Base-by-base conservation (phyloP, 2,888 invertebrate genomes). In the Agrilus mali region DNA sequence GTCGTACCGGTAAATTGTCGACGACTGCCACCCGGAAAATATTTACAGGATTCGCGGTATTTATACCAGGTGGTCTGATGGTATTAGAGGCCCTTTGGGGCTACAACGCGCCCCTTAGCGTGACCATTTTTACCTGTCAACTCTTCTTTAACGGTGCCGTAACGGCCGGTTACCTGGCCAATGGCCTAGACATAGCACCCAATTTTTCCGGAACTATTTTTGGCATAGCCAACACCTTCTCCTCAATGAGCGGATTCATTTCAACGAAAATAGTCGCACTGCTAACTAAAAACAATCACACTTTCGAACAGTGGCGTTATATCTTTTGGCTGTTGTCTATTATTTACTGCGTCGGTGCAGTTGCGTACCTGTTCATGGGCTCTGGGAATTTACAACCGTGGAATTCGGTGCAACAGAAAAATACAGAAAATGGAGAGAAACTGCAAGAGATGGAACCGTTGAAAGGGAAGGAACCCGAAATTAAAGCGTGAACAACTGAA, bases 131-230 rank as follows among this genome's bases (percentile, higher is more conserved):
- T 65, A 87, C 87, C 0, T 61, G 77, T 33, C 84, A 87, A 0
- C 67, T 89, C 17, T 87, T 87, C 50, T 76, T 87, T 56, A 88
- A 88, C 64, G 90, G 90, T 15, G 86, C 82, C 0, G 86, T 88
- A 13, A 86, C 87, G 0, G 86, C 85, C 8, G 89, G 89, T 1
- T 89, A 88, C 63, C 73, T 88, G 22, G 83, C 87, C 48, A 89
- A 89, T 59, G 87, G 86, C 10, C 69, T 90, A 17, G 89, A 90
- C 56, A 87, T 90, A 54, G 88, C 89, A 3, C 89, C 89, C 1
- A 87, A 88, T 63, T 90, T 86, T 60, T 86, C 87, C 44, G 86
- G 90, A 1, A 89, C 89, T 2, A 87, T 90, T 49, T 88, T 89
- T 63, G 89, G 89, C 33, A 70, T 90, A 70, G 87, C 88, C n/a